phyloP scores from a whole-genome alignment of 2,113 vertebrate genomes.

The Laterallus jamaicensis region DNA sequence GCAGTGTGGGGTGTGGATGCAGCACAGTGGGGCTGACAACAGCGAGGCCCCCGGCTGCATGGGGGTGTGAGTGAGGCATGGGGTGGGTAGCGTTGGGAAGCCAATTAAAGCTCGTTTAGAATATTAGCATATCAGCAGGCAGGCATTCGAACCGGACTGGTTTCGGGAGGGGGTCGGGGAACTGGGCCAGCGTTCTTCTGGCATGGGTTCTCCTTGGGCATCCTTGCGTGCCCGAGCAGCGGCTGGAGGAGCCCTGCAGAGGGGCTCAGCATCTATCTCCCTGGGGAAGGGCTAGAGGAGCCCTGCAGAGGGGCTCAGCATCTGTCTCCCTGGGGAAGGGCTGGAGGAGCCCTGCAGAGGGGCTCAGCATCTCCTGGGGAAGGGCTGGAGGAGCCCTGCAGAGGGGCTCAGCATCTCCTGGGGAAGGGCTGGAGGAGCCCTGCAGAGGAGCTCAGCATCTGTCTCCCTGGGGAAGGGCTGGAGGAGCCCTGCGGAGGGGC shows the following conservation, averaged over 20 bases:
- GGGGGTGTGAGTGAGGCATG: background rate
- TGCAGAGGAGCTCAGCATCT: background rate
- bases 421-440: too few species aligned
- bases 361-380: too few species aligned
- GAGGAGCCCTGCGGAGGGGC: background rate
- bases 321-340: too few species aligned
- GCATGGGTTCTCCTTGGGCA: background rate
- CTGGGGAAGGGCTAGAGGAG: background rate
- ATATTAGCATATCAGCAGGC: constrained; percentile 20
- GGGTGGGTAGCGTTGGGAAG: background rate
- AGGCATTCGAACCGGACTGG: background rate
- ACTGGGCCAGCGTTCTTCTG: background rate
- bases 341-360: too few species aligned
- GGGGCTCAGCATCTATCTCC: background rate
- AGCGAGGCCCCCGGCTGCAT: background rate
- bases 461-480: background rate
- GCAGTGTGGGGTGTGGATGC: background rate
- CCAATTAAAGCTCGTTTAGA: constrained; percentile 33
- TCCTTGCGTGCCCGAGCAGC: background rate
- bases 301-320: too few species aligned
- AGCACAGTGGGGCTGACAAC: background rate
- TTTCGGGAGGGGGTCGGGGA: background rate
- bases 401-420: background rate
- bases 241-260: background rate
- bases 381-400: background rate